Evolutionary conservation across 1,140 invertebrate genomes (phyloP).

Genomic region (Phymastichus coffea): DNA sequence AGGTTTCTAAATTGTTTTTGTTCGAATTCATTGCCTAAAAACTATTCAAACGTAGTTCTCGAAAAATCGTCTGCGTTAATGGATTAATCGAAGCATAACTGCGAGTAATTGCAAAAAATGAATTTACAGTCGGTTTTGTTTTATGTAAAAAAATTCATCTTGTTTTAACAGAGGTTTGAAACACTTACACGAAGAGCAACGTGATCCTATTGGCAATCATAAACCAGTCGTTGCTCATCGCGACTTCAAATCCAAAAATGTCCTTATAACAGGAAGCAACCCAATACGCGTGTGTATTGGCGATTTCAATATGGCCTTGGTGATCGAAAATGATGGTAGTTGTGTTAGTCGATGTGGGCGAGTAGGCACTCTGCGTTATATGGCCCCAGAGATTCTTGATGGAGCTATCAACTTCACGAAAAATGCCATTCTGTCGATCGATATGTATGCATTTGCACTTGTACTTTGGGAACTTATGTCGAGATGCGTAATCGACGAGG

Average conservation of each 20-base stretch:
- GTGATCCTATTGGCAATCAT: background rate
- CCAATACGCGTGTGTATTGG: background rate
- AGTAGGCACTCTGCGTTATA: conserved; percentile 86
- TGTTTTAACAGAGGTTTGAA: background rate
- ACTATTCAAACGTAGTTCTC: too few relatives aligned
- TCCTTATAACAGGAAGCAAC: background rate
- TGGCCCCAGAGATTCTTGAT: conserved; percentile 92
- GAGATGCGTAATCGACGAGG: conserved; percentile 56
- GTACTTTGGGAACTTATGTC: conserved; percentile 88
- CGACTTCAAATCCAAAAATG: conserved; percentile 3
- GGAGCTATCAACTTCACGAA: conserved; percentile 87
- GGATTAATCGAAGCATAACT: too few relatives aligned
- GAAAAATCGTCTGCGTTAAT: too few relatives aligned
- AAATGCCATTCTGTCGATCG: conserved; percentile 86
- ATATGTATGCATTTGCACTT: conserved; percentile 89
- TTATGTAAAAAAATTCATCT: too few relatives aligned
- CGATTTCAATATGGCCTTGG: background rate
- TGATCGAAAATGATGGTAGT: background rate
- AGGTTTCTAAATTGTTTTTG: too few relatives aligned
- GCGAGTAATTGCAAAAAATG: too few relatives aligned
- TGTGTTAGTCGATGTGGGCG: background rate
- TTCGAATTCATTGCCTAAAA: background rate
- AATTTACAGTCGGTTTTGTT: too few relatives aligned
- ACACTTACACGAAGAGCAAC: background rate
- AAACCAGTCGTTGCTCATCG: conserved; percentile 7